These are phyloP conservation scores for Eristalis pertinax DNA, from an alignment of 2,888 invertebrate species.

Conservation along the genomic window DNA sequence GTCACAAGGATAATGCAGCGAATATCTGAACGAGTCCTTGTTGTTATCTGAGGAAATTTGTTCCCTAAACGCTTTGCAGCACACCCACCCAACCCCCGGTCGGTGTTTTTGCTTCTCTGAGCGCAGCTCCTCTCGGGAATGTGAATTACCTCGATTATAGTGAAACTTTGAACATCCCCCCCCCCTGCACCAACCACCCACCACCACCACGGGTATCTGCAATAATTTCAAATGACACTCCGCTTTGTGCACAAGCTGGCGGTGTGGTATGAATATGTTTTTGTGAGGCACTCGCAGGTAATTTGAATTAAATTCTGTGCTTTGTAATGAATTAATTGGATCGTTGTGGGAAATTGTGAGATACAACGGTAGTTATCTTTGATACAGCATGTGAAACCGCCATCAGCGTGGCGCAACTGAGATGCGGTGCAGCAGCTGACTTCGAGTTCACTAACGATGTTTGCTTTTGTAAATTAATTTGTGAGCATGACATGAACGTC, in stretches of 20 bases:
- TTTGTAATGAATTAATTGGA: slow-evolving; percentile 69
- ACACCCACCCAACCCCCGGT: background rate
- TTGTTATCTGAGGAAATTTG: slow-evolving; percentile 50
- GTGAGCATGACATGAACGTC: background rate
- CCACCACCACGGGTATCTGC: slow-evolving; percentile 9
- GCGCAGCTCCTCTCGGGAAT: slow-evolving; percentile 29
- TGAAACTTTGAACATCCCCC: slow-evolving; percentile 27
- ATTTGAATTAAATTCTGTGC: slow-evolving; percentile 65
- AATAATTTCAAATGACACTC: slow-evolving; percentile 43
- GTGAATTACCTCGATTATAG: slow-evolving; percentile 59
- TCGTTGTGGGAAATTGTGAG: slow-evolving; percentile 40
- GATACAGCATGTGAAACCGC: slow-evolving; percentile 33
- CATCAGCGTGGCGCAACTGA: background rate
- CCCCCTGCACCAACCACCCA: background rate
- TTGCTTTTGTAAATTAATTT: background rate
- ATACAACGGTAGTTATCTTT: slow-evolving; percentile 41
- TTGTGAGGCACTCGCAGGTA: slow-evolving; percentile 27
- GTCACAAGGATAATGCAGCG: slow-evolving; percentile 17
- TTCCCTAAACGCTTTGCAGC: slow-evolving; percentile 7
- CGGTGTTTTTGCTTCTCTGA: slow-evolving; percentile 27
- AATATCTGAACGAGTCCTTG: slow-evolving; percentile 21
- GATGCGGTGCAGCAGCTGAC: background rate
- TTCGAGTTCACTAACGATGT: background rate
- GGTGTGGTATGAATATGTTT: slow-evolving; percentile 19
- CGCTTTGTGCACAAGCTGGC: background rate